Evolutionary conservation across 2,888 invertebrate species (phyloP).

Genomic region (Abrostola triplasia): DNA sequence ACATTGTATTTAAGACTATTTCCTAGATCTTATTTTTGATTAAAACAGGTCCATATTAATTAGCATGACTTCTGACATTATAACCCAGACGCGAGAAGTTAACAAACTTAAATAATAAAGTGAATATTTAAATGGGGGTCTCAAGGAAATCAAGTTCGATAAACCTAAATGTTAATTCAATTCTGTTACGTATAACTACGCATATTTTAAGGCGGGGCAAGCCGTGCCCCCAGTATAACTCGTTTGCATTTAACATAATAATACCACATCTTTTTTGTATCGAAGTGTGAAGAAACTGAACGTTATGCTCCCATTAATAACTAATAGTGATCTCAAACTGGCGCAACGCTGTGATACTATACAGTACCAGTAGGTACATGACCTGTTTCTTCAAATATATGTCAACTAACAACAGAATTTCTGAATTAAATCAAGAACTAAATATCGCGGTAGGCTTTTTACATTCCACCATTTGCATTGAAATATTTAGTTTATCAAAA

Average conservation of each 20-base stretch:
- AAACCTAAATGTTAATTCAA: slow-evolving; percentile 31
- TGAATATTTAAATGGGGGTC: slow-evolving; percentile 4
- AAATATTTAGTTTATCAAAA: too few relatives aligned
- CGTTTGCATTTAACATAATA: background rate
- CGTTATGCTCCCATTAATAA: background rate
- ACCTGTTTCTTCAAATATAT: too few relatives aligned
- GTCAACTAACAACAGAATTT: too few relatives aligned
- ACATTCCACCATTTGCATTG: too few relatives aligned
- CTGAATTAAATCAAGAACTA: too few relatives aligned
- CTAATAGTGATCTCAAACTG: too few relatives aligned
- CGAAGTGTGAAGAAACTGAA: background rate
- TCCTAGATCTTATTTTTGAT: slow-evolving; percentile 1
- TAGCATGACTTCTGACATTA: background rate
- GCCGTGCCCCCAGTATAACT: slow-evolving; percentile 36
- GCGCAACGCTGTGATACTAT: too few relatives aligned
- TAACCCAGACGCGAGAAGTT: background rate
- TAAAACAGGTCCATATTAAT: slow-evolving; percentile 4
- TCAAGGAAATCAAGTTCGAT: slow-evolving; percentile 18
- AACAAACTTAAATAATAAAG: slow-evolving; percentile 1
- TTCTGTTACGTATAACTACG: slow-evolving; percentile 27
- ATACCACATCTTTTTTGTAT: background rate
- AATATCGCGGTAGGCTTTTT: too few relatives aligned
- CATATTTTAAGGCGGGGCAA: slow-evolving; percentile 36
- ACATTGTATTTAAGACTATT: too few relatives aligned
- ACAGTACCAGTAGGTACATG: too few relatives aligned